Base-by-base conservation (phyloP, 2,797 vertebrate species). In the Coccyzus lansbergi region DNA sequence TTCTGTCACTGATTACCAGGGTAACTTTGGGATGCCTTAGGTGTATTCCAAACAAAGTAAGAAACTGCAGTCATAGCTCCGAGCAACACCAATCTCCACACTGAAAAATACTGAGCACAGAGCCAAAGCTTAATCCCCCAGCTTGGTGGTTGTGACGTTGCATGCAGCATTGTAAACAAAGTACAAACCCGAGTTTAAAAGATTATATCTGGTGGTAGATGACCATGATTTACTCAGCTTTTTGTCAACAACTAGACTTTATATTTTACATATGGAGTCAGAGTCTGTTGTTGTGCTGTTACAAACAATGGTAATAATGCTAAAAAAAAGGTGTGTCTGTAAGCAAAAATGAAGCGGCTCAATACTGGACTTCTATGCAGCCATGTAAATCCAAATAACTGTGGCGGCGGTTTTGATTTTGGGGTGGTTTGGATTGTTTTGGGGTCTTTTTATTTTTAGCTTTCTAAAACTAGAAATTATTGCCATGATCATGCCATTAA, bases 141-240 rank as follows among this genome's bases (percentile, higher is more conserved):
- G 21, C 25, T 31, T 65, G 29, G 44, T 7, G 36, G 24, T 13
- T 36, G 31, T 42, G n/a, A 15, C 1, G 11, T 7, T 52, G 25
- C 29, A 3, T 4, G 7, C 34, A 49, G 3, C 28, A 15, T 19
- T 16, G 38, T 65, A 60, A 74, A 36, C 44, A 49, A 40, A 53
- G 60, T 64, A 69, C 38, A 87, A 81, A 79, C 52, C 42, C 78
- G 62, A 90, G 60, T 55, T 91, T 77, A 33, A 29, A 74, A 86
- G 78, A 25, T 44, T 75, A 4, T 82, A 36, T 40, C 42, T 88
- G 80, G 64, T 77, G 86, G 80, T 81, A 79, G 77, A 26, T 83
- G 58, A 46, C 56, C n/a, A 5, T 55, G 52, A 53, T 36, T 74
- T 79, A 29, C 67, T 29, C 60, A 49, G 31, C 15, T 78, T 71